phyloP scores from a whole-genome alignment of 2,888 invertebrate species.

The Volucella inanis region DNA sequence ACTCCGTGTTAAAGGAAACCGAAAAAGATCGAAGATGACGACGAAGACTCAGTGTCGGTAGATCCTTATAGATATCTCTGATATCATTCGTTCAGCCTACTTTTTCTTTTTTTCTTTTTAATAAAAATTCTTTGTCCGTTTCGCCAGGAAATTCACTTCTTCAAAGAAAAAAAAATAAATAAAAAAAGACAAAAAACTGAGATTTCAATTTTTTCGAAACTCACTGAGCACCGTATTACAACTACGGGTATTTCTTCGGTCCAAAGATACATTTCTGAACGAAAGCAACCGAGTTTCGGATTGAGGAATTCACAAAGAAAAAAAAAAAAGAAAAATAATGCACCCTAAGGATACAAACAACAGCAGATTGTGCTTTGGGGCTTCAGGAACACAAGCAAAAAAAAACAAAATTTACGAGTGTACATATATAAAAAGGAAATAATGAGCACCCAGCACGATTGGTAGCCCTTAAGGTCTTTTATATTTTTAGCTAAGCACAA shows the following conservation, averaged over 20 bases:
- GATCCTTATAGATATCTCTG: slow-evolving; percentile 15
- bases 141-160: slow-evolving; percentile 39
- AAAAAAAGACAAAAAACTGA: neutral
- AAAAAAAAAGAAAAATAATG: slow-evolving; percentile 1
- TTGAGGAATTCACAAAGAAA: slow-evolving; percentile 4
- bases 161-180: slow-evolving; percentile 1
- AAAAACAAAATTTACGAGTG: neutral
- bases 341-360: neutral
- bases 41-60: slow-evolving; percentile 14
- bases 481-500: neutral
- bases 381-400: neutral
- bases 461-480: slow-evolving; percentile 15
- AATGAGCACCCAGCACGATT: neutral
- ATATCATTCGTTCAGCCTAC: slow-evolving; percentile 17
- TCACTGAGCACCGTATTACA: slow-evolving; percentile 5
- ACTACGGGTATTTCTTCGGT: neutral
- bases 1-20: slow-evolving; percentile 9
- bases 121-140: slow-evolving; percentile 46
- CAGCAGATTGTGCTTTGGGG: slow-evolving; percentile 5
- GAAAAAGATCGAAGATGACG: slow-evolving; percentile 18
- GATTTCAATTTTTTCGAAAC: slow-evolving; percentile 4
- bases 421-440: neutral
- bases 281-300: slow-evolving; percentile 22
- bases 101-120: slow-evolving; percentile 6
- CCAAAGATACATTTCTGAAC: neutral